These are phyloP conservation scores for Gorsachius goisagi DNA, from an alignment of 2,113 vertebrate species.

Conservation along the genomic window DNA sequence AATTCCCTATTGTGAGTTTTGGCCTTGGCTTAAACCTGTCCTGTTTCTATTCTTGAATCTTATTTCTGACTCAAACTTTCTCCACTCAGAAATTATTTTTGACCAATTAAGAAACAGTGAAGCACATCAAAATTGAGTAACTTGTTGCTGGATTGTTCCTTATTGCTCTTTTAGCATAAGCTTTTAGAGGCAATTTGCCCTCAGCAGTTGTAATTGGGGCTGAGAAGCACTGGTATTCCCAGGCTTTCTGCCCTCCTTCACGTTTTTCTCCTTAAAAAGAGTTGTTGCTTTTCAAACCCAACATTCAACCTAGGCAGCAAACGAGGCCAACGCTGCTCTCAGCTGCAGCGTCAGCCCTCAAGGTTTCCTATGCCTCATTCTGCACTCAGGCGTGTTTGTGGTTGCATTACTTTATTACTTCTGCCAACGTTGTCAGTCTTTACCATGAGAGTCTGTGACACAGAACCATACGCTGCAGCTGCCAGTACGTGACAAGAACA, in stretches of 20 bases:
- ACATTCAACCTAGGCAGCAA: accelerated
- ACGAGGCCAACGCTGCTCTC: accelerated
- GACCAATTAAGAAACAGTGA: accelerated
- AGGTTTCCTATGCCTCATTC: not conserved
- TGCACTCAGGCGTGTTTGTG: accelerated
- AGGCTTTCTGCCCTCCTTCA: not conserved
- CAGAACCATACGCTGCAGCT: accelerated
- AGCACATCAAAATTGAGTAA: not conserved
- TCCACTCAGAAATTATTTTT: not conserved
- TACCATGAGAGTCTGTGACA: not conserved
- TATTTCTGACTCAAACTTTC: not conserved
- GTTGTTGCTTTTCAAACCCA: not conserved
- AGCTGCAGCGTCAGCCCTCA: not conserved
- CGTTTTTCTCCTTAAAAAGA: not conserved
- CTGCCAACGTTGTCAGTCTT: not conserved
- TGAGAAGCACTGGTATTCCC: not conserved
- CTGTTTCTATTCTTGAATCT: not conserved
- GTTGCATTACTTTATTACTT: accelerated
- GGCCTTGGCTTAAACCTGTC: not conserved
- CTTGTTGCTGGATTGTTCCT: not conserved
- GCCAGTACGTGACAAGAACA: accelerated
- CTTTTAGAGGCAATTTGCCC: not conserved
- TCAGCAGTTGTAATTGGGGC: not conserved
- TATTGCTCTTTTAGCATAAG: not conserved
- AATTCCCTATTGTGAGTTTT: accelerated